These are phyloP conservation scores for Aldrovandia affinis DNA, from an alignment of 2,797 vertebrate species.

Conservation along the genomic window DNA sequence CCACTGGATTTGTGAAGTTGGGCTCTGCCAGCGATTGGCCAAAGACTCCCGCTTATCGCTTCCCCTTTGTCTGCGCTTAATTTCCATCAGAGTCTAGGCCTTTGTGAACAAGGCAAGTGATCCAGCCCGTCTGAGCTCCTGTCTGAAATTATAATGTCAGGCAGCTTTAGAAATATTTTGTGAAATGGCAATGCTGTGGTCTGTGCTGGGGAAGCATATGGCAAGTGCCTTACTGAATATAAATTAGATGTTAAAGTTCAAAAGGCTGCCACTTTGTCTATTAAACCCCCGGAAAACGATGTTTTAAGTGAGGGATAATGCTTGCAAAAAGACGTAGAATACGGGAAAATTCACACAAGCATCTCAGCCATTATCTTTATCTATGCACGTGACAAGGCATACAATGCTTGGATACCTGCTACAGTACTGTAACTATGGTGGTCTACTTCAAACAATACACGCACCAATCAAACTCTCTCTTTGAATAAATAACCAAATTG, in stretches of 20 bases:
- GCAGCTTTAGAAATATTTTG: slow-evolving; percentile 25
- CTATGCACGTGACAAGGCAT: too few species aligned
- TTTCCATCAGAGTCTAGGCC: slow-evolving; percentile 38
- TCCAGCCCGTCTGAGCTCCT: neutral
- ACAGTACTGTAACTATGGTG: too few species aligned
- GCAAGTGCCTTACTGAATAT: slow-evolving; percentile 22
- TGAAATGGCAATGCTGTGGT: slow-evolving; percentile 36
- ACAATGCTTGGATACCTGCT: too few species aligned
- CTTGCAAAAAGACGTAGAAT: too few species aligned
- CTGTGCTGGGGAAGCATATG: neutral
- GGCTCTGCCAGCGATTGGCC: neutral
- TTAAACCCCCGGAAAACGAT: too few species aligned
- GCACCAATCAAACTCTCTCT: too few species aligned
- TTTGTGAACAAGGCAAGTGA: slow-evolving; percentile 22
- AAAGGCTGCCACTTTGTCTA: slow-evolving; percentile 23
- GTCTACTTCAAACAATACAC: too few species aligned
- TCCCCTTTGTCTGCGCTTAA: slow-evolving; percentile 37
- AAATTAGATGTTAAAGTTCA: slow-evolving; percentile 31
- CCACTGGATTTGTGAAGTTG: slow-evolving; percentile 15
- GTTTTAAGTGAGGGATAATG: too few species aligned
- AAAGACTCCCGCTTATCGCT: slow-evolving; percentile 31
- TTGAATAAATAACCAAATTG: too few species aligned
- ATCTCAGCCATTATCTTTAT: too few species aligned
- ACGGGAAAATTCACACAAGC: too few species aligned
- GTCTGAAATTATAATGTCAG: slow-evolving; percentile 36